Conservation (phyloP, 37 sponge, comb jelly and placozoan species). For the Spongilla lacustris region DNA sequence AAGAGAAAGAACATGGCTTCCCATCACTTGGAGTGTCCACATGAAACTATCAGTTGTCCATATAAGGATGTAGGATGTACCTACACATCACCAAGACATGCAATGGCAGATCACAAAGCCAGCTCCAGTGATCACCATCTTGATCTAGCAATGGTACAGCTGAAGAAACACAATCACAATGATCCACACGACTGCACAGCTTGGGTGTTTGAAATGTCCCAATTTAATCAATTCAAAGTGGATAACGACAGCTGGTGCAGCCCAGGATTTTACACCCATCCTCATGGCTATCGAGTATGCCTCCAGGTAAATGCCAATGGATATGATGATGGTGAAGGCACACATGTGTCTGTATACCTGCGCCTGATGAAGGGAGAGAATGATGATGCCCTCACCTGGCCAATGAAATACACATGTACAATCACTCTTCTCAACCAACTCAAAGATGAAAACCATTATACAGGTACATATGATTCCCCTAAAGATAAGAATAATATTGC, state of each 20-base stretch:
- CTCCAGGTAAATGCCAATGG: constrained; percentile 33
- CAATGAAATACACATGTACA: constrained; percentile 41
- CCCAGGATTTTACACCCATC: constrained; percentile 51
- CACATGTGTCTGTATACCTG: constrained; percentile 49
- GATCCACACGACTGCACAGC: neutral
- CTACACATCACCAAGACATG: no score
- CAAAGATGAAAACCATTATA: constrained; percentile 20
- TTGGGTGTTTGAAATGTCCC: neutral
- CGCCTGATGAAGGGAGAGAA: constrained; percentile 56
- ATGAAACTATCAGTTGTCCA: no score
- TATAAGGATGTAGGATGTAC: no score
- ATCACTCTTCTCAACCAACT: constrained; percentile 65
- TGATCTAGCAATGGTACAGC: no score
- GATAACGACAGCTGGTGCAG: constrained; percentile 25
- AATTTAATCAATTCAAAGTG: neutral
- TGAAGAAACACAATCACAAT: no score
- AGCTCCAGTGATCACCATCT: no score
- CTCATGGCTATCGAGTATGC: constrained; percentile 51
- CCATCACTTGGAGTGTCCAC: constrained; percentile 1
- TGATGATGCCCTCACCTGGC: constrained; percentile 63
- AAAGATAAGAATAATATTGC: no score
- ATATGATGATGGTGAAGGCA: neutral
- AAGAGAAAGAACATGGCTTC: neutral
- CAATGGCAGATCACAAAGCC: no score
- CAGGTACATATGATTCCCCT: neutral